phyloP scores from a whole-genome alignment of 1,140 invertebrate genomes.

The Sitobion miscanthi region DNA sequence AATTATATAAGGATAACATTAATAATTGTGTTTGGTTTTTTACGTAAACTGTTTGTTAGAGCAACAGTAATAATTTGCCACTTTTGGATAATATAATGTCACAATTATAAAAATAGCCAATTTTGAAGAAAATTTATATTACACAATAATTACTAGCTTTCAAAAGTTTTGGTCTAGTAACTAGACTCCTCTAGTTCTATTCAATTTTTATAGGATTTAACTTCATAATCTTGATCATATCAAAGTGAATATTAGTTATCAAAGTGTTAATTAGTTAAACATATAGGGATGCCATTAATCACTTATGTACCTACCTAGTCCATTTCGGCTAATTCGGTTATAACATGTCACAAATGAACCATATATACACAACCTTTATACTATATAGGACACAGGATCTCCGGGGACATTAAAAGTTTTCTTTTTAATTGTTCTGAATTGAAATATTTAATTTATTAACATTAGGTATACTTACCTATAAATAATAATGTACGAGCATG shows the following conservation, averaged over 20 bases:
- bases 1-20: too few species aligned
- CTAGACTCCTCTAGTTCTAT: background rate
- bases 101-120: background rate
- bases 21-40: background rate
- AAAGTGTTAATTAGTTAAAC: background rate
- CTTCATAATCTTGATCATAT: too few species aligned
- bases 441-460: background rate
- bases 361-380: background rate
- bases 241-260: too few species aligned
- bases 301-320: background rate
- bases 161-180: background rate
- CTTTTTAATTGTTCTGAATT: slow-evolving; percentile 5
- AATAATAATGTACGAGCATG: background rate
- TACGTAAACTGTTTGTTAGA: background rate
- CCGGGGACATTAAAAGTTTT: background rate
- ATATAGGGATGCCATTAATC: background rate
- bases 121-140: background rate
- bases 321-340: background rate
- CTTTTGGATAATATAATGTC: too few species aligned
- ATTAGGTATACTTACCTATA: background rate
- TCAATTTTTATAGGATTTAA: background rate
- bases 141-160: background rate
- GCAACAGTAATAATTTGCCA: too few species aligned
- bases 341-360: background rate
- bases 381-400: background rate